These are phyloP conservation scores for Manis crassicaudata DNA, from an alignment of 2,797 vertebrate genomes.

Conservation along the genomic window DNA sequence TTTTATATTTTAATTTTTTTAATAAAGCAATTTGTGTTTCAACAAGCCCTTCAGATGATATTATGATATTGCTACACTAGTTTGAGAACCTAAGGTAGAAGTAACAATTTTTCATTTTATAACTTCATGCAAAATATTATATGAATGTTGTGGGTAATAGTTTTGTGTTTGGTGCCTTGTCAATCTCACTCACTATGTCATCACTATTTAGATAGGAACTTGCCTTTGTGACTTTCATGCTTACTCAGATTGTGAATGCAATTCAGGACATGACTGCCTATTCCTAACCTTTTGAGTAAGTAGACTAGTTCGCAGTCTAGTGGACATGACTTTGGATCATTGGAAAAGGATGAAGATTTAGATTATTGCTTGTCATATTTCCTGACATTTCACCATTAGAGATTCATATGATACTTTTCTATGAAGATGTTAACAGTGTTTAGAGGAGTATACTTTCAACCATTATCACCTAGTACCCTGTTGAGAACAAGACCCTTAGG, in stretches of 20 bases:
- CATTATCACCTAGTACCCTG: background rate
- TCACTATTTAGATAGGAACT: background rate
- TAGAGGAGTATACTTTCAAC: background rate
- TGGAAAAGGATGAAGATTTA: background rate
- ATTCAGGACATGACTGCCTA: background rate
- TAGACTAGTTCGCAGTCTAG: background rate
- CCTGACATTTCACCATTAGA: background rate
- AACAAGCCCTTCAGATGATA: background rate
- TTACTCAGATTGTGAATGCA: background rate
- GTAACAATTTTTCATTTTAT: background rate
- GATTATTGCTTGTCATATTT: background rate
- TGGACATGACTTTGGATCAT: background rate
- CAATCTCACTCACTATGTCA: background rate
- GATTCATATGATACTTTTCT: background rate
- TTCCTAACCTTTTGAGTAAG: background rate
- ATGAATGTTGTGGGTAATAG: background rate
- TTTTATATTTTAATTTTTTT: background rate
- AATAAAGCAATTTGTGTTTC: background rate
- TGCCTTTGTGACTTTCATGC: background rate
- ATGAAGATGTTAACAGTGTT: background rate
- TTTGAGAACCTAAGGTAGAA: background rate
- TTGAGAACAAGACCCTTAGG: background rate
- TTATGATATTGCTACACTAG: background rate
- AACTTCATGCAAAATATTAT: background rate
- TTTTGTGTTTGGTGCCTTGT: background rate